Percentiles rank a stretch among this genome's conserved stretches.
Conservation (phyloP, 2,113 vertebrate genomes). For the Lontra canadensis region DNA sequence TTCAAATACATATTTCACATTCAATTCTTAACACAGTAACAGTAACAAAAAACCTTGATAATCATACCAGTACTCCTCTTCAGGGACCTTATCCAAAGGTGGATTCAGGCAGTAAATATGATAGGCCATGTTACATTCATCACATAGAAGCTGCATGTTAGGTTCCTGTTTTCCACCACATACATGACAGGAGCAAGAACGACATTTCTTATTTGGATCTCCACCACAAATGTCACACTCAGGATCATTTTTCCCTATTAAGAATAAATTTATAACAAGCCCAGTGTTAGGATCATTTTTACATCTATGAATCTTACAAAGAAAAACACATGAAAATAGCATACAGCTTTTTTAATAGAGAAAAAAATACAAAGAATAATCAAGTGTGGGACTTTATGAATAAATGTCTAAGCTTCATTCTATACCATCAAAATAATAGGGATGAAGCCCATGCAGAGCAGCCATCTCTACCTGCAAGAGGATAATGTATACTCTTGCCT, state of each 20-base stretch:
- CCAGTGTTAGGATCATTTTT: conserved; percentile 64
- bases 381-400: neutral
- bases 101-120: conserved; percentile 99
- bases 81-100: conserved; percentile 95
- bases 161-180: conserved; percentile 98
- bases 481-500: neutral
- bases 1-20: conserved; percentile 19
- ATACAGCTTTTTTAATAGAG: neutral
- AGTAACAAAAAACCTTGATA: conserved; percentile 9
- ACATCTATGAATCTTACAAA: neutral
- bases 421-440: neutral
- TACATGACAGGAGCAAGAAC: conserved; percentile 96
- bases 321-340: conserved; percentile 17
- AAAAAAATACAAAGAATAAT: neutral
- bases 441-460: neutral
- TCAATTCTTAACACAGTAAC: neutral
- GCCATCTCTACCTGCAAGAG: neutral
- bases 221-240: conserved; percentile 98
- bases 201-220: conserved; percentile 94
- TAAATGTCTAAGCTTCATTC: neutral
- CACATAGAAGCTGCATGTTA: conserved; percentile 97
- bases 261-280: conserved; percentile 71
- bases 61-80: conserved; percentile 98
- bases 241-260: conserved; percentile 95
- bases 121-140: conserved; percentile 99